Evolutionary conservation across 2,888 invertebrate genomes (phyloP).

Genomic region (Lydus trimaculatus): DNA sequence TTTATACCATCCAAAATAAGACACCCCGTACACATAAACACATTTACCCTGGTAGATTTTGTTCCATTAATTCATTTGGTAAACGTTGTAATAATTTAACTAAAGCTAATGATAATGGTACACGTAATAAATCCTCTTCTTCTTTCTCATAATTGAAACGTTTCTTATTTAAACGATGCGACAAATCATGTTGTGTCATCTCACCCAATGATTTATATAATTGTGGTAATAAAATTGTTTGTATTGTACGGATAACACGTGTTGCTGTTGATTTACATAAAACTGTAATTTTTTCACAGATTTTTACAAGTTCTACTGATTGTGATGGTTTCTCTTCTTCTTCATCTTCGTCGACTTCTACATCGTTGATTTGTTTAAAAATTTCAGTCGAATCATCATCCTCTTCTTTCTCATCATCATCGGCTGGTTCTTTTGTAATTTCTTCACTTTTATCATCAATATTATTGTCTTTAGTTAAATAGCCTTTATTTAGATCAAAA

Average conservation of each 20-base stretch:
- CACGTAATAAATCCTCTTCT: constrained; percentile 86
- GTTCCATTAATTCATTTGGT: constrained; percentile 76
- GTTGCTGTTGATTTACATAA: constrained; percentile 78
- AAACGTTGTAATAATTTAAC: constrained; percentile 90
- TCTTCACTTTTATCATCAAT: constrained; percentile 13
- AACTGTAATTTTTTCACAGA: constrained; percentile 61
- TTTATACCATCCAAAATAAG: too few species aligned
- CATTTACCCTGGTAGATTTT: constrained; percentile 79
- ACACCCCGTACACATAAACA: too few species aligned
- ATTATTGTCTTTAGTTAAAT: not conserved
- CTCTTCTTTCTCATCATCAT: constrained; percentile 49
- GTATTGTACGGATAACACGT: constrained; percentile 68
- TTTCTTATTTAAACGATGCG: constrained; percentile 80
- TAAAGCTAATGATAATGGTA: constrained; percentile 92
- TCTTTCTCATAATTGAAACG: constrained; percentile 76
- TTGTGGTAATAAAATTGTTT: constrained; percentile 77
- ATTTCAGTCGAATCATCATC: constrained; percentile 56
- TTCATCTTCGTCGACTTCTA: constrained; percentile 42
- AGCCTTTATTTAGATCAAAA: constrained; percentile 77
- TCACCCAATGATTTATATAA: constrained; percentile 76
- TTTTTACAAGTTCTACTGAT: constrained; percentile 34
- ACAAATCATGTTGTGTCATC: constrained; percentile 75
- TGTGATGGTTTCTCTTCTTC: constrained; percentile 31
- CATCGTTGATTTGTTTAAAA: constrained; percentile 46
- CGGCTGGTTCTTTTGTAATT: constrained; percentile 25